Percentiles rank a stretch among this genome's conserved stretches.
phyloP scores from a whole-genome alignment of 2,797 vertebrate genomes.

The Sarcoramphus papa region DNA sequence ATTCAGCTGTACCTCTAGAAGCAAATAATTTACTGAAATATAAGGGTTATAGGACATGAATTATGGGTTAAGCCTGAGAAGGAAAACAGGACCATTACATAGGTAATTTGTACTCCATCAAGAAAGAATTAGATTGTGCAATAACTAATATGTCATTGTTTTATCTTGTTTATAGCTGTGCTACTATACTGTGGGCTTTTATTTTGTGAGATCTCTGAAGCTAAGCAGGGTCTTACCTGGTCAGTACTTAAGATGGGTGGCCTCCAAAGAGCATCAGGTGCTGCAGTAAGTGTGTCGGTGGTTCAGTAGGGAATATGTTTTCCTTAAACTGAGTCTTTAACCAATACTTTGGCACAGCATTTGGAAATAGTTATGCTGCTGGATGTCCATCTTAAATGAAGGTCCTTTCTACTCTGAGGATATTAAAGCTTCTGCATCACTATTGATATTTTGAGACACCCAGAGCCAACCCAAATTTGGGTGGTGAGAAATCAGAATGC shows the following conservation, averaged over 20 bases:
- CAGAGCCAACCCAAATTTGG: neutral
- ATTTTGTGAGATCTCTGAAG: conserved; percentile 52
- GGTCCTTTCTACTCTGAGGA: conserved; percentile 62
- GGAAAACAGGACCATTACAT: neutral
- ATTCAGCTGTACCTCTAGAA: neutral
- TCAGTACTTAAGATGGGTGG: conserved; percentile 53
- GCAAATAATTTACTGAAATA: neutral
- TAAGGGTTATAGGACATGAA: neutral
- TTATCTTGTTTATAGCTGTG: conserved; percentile 55
- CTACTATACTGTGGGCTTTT: conserved; percentile 56
- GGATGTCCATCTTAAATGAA: conserved; percentile 20
- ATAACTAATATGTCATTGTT: conserved; percentile 50
- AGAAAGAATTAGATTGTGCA: neutral
- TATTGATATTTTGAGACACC: neutral
- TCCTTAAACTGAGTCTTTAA: neutral
- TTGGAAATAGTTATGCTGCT: conserved; percentile 27
- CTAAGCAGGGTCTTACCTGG: conserved; percentile 59
- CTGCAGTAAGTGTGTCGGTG: conserved; percentile 48
- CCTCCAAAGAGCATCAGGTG: conserved; percentile 53
- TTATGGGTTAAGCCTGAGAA: neutral
- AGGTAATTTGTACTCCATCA: neutral
- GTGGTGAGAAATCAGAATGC: neutral
- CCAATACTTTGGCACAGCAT: neutral
- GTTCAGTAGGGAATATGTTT: neutral
- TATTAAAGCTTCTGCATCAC: conserved; percentile 55